Evolutionary conservation across 2,888 invertebrate genomes (phyloP).

Genomic region (Idaea aversata): DNA sequence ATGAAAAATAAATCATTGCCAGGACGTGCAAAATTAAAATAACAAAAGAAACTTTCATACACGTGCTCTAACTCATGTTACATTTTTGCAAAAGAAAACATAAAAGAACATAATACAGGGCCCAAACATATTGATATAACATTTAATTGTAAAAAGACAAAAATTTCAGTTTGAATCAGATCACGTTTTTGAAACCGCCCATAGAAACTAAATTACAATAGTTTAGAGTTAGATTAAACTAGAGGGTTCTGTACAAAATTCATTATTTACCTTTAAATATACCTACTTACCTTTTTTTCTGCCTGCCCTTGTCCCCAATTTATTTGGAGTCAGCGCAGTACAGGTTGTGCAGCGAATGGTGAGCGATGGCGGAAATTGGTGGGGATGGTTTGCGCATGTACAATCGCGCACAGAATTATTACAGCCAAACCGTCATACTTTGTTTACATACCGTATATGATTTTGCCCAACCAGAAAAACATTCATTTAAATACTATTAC

Average conservation of each 20-base stretch:
- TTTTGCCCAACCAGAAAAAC: too few relatives aligned
- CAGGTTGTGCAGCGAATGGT: too few relatives aligned
- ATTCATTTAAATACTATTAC: too few relatives aligned
- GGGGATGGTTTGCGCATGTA: too few relatives aligned
- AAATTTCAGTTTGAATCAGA: constrained; percentile 47
- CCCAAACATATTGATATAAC: constrained; percentile 50
- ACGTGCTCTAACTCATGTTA: constrained; percentile 70
- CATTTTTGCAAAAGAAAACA: constrained; percentile 58
- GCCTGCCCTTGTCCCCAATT: too few relatives aligned
- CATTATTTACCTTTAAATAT: neutral
- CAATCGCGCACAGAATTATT: too few relatives aligned
- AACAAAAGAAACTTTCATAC: constrained; percentile 60
- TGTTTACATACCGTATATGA: too few relatives aligned
- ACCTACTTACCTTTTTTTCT: too few relatives aligned
- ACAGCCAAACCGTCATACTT: too few relatives aligned
- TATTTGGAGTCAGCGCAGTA: too few relatives aligned
- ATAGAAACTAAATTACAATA: constrained; percentile 69
- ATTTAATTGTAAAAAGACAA: constrained; percentile 76
- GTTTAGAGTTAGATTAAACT: constrained; percentile 33
- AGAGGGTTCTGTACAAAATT: neutral
- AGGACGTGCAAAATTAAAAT: constrained; percentile 56
- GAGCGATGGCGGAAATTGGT: too few relatives aligned
- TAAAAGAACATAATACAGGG: constrained; percentile 56
- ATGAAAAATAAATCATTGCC: constrained; percentile 29
- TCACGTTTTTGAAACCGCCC: constrained; percentile 57